phyloP scores from a whole-genome alignment of 2,113 vertebrate species.

The Platycercus adscitus region DNA sequence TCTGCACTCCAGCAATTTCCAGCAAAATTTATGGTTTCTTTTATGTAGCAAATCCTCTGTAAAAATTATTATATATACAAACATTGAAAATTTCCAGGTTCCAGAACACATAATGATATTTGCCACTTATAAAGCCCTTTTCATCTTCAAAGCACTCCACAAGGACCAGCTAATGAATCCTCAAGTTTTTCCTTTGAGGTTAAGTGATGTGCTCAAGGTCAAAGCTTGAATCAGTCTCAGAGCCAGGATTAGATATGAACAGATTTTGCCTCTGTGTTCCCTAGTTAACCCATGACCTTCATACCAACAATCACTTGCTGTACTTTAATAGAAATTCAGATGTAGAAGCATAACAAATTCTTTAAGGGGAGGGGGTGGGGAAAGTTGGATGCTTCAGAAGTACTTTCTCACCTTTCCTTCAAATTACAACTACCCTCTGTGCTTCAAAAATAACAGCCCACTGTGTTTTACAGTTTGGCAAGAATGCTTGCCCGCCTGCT shows the following conservation, averaged over 20 bases:
- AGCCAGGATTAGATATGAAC: not conserved
- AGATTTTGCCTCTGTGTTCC: not conserved
- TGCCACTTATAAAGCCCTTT: slow-evolving; percentile 32
- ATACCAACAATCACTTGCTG: not conserved
- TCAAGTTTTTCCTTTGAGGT: slow-evolving; percentile 40
- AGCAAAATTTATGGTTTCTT: slow-evolving; percentile 27
- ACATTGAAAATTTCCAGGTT: slow-evolving; percentile 51
- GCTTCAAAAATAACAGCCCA: not conserved
- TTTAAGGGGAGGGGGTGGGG: not conserved
- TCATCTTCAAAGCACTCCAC: slow-evolving; percentile 51
- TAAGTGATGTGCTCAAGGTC: slow-evolving; percentile 54
- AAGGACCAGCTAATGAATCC: slow-evolving; percentile 33
- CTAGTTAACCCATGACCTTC: not conserved
- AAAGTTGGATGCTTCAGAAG: not conserved
- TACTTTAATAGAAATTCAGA: not conserved
- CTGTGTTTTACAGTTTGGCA: not conserved
- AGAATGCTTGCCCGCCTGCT: not conserved
- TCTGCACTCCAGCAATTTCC: slow-evolving; percentile 15
- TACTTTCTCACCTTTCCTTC: not conserved
- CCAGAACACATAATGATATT: slow-evolving; percentile 23
- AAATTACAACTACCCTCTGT: not conserved
- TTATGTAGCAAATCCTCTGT: slow-evolving; percentile 46
- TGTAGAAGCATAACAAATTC: not conserved
- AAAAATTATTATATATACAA: slow-evolving; percentile 58
- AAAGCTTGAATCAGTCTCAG: slow-evolving; percentile 7